Percentiles rank a stretch among this genome's conserved stretches.
Conservation (phyloP, 2,888 invertebrate species). For the Ormyrus rosae region DNA sequence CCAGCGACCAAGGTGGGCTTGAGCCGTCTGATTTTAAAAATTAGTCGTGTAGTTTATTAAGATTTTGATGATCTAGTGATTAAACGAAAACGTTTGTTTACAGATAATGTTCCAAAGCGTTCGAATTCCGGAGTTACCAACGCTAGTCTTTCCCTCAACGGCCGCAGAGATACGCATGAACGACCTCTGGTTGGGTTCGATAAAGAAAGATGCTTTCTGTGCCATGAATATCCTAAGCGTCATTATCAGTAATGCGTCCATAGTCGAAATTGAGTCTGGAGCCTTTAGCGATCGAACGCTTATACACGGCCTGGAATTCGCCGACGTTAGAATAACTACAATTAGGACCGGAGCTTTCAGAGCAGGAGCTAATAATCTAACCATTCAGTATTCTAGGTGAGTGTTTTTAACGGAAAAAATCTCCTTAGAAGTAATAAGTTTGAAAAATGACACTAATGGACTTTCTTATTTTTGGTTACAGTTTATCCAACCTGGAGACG, state of each 20-base stretch:
- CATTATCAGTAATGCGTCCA: conserved; percentile 80
- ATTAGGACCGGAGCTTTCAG: conserved; percentile 80
- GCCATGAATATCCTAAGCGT: conserved; percentile 82
- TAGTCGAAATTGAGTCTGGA: conserved; percentile 80
- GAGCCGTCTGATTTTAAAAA: not conserved
- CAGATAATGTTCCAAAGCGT: conserved; percentile 83
- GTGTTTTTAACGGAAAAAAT: conserved; percentile 51
- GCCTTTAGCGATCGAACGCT: conserved; percentile 81
- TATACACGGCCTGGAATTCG: conserved; percentile 80
- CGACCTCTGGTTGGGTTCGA: conserved; percentile 78
- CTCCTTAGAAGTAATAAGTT: not conserved
- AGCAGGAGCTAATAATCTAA: conserved; percentile 81
- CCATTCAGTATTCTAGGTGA: conserved; percentile 82
- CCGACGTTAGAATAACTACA: conserved; percentile 79
- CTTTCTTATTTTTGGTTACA: conserved; percentile 70
- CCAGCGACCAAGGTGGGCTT: conserved; percentile 76
- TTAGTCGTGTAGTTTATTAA: not conserved
- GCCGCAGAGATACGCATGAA: conserved; percentile 80
- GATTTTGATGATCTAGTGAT: not conserved
- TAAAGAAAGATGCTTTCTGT: conserved; percentile 82
- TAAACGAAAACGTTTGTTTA: conserved; percentile 60
- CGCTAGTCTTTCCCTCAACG: conserved; percentile 81
- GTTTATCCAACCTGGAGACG: conserved; percentile 80
- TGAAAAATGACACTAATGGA: not conserved
- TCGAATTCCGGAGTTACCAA: conserved; percentile 79